Evolutionary conservation across 2,797 vertebrate genomes (phyloP), one percentile per base, ranked within the genome.

Genomic region (Furcifer pardalis): DNA sequence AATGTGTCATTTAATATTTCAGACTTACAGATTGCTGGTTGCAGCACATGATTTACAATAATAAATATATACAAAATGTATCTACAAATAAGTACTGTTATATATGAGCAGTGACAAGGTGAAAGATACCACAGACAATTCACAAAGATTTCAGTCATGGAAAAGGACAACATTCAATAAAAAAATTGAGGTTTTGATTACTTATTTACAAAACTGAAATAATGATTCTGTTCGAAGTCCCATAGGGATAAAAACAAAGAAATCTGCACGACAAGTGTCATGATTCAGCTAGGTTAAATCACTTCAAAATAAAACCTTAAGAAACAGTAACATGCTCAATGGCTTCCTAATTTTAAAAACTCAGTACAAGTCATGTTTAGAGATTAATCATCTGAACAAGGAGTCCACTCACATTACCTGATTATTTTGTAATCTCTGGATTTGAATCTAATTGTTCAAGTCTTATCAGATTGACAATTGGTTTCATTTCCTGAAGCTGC

Each of bases 251-350:
- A 97, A 96, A 96, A 95, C 91, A 95, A 95, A 91, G 93, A 94
- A 94, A 94, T 95, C 92, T 94, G 93, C 96, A 96, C 97, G 98
- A 97, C 98, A 91, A 92, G 88, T 77, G 95, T 94, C 98, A 99
- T 95, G 88, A 92, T 94, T 97, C 91, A 96, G 96, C 96, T 94
- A 96, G 94, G 92, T 95, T 95, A 95, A 97, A 97, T 97, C 96
- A 95, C 96, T 96, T 96, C 93, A 92, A 91, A 89, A 93, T 95
- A 94, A 96, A 90, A 93, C 94, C 95, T 97, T 93, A 93, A 96
- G 97, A 97, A 98, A 97, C 97, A 98, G 97, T 96, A 98, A 97
- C 98, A 99, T 99, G 98, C 97, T 97, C 96, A 96, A 98, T 98
- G 94, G 94, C 95, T 95, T 95, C 93, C 95, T 94, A 93, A 89